These are phyloP conservation scores for Terebella lapidaria DNA, from an alignment of 2,888 invertebrate genomes.

Conservation along the genomic window DNA sequence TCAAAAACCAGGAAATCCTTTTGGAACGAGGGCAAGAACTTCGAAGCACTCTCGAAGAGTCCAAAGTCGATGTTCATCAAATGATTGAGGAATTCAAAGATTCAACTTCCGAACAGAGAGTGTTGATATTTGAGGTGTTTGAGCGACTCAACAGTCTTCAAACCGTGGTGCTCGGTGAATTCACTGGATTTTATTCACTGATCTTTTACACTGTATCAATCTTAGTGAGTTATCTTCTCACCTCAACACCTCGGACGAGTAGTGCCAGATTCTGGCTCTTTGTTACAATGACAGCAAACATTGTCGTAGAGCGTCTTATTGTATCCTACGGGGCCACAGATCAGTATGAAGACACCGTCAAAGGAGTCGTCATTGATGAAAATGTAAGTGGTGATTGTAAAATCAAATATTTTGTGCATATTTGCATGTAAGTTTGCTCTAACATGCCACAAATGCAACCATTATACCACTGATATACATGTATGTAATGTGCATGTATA, in stretches of 20 bases:
- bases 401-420: neutral
- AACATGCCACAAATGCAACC: neutral
- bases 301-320: conserved; percentile 54
- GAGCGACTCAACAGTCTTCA: conserved; percentile 60
- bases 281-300: conserved; percentile 57
- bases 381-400: conserved; percentile 8
- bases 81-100: conserved; percentile 53
- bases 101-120: conserved; percentile 59
- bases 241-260: conserved; percentile 59
- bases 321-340: conserved; percentile 14
- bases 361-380: conserved; percentile 10
- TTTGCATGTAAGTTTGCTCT: neutral
- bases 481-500: too few relatives aligned
- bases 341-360: neutral
- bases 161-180: conserved; percentile 62
- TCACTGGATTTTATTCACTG: conserved; percentile 63
- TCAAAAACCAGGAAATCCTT: conserved; percentile 49
- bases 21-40: conserved; percentile 44
- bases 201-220: conserved; percentile 60
- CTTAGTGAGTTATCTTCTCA: conserved; percentile 59
- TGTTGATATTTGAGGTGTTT: conserved; percentile 60
- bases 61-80: conserved; percentile 39
- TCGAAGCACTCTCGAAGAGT: conserved; percentile 38
- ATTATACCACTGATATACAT: too few relatives aligned
- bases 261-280: conserved; percentile 60